Evolutionary conservation across 2,797 vertebrate genomes (phyloP), one percentile per base, ranked within the genome.

Genomic region (Cyclura pinguis): DNA sequence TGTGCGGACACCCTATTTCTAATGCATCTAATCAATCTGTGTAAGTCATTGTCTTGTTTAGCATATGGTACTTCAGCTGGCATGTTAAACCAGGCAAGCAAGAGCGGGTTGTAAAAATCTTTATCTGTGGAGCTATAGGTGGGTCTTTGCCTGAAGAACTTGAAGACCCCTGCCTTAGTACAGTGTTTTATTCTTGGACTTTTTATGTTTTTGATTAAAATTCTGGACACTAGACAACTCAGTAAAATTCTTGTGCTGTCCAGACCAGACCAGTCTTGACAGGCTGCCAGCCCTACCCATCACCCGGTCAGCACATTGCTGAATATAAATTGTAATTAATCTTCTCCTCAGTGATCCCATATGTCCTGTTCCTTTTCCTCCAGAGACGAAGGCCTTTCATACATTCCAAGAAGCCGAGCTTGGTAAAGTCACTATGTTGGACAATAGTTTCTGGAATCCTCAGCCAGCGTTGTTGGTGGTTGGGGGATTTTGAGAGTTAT

Each of bases 171-270:
- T 86, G 69, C 8, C 47, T 76, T 13, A 82, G 18, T 90, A n/a
- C 29, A 50, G 47, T 22, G 29, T 88, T 35, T 84, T 77, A 77
- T 77, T 76, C 18, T 59, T 83, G 42, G 69, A 83, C 24, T 4
- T 16, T 38, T 32, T 35, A 47, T 29, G 47, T 12, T 91, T 87
- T 77, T 69, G 59, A 76, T 87, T 90, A 67, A 87, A 52, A 52
- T 87, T 77, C 80, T 77, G 57, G 72, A 57, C 35, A 55, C n/a
- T 77, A 27, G 42, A 77, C 55, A 85, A 57, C 12, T 69, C 76
- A 38, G 69, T 83, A 67, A n/a, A 77, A 67, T 90, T 81, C 16
- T 90, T 81, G 32, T 16, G n/a, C 10, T 77, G 72, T 87, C 55
- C 78, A 82, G 80, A 80, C 84, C 38, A 50, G 52, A 77, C 35